A percentile compares a stretch with the other conserved stretches of the same genome.
These are phyloP conservation scores for Amazona finschi DNA, from an alignment of 2,797 vertebrate genomes.

Conservation along the genomic window DNA sequence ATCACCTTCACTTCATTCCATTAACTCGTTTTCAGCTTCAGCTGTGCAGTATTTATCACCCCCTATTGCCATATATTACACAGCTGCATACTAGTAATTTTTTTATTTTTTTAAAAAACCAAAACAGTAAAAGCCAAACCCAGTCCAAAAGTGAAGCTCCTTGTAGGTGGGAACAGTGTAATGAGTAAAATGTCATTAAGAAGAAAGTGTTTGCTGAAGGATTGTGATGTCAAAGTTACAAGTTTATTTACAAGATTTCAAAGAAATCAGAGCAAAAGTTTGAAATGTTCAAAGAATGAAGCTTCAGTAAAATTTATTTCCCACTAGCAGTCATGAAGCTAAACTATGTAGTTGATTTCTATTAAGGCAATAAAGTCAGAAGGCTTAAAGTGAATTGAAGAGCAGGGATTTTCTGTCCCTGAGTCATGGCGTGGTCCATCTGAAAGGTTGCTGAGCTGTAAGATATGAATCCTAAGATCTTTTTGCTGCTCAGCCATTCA, in stretches of 20 bases:
- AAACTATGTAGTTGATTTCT: background rate
- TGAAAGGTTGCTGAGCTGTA: background rate
- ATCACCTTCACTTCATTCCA: constrained; percentile 52
- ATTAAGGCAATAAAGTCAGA: background rate
- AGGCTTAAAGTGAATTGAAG: background rate
- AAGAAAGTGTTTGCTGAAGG: background rate
- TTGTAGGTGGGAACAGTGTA: background rate
- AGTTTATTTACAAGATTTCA: background rate
- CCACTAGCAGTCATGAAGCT: background rate
- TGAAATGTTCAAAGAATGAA: background rate
- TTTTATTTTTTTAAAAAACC: background rate
- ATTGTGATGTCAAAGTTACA: background rate
- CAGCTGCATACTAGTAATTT: constrained; percentile 8
- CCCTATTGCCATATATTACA: constrained; percentile 29
- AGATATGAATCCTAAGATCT: background rate
- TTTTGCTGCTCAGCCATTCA: background rate
- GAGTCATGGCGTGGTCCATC: background rate
- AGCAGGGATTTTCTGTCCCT: background rate
- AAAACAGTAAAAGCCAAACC: background rate
- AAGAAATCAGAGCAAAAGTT: background rate
- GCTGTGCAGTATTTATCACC: constrained; percentile 52
- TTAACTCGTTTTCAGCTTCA: constrained; percentile 45
- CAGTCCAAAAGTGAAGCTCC: background rate
- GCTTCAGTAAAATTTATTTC: background rate
- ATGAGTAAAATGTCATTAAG: background rate